Percentiles rank a stretch among this genome's conserved stretches.
phyloP scores from a whole-genome alignment of 2,888 invertebrate genomes.

The Xestia ashworthii region DNA sequence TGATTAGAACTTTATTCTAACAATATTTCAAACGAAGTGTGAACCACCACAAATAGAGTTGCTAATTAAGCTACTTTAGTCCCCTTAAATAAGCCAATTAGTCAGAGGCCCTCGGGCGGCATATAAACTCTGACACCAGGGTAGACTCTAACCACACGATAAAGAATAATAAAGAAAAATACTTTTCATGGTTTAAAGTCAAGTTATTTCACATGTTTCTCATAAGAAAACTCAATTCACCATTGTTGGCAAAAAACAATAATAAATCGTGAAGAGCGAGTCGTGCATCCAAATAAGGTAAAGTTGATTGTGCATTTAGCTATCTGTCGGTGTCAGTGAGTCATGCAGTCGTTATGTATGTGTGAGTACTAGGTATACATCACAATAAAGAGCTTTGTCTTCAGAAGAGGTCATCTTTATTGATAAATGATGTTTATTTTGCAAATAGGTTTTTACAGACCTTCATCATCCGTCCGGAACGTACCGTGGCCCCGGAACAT shows the following conservation, averaged over 20 bases:
- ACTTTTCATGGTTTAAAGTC: background rate
- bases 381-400: constrained; percentile 13
- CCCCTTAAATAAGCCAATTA: too few species aligned
- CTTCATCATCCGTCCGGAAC: too few species aligned
- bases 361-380: constrained; percentile 3
- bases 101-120: too few species aligned
- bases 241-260: background rate
- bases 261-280: constrained; percentile 40
- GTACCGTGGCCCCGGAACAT: too few species aligned
- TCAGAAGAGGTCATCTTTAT: background rate
- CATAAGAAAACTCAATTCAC: background rate
- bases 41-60: too few species aligned
- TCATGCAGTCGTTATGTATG: background rate
- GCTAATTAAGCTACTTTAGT: too few species aligned
- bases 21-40: too few species aligned
- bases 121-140: too few species aligned
- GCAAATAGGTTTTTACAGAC: too few species aligned
- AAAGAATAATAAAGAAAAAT: too few species aligned
- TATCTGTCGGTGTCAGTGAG: constrained; percentile 1
- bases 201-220: background rate
- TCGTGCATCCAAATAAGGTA: constrained; percentile 14
- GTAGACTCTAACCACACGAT: too few species aligned
- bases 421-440: background rate
- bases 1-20: too few species aligned
- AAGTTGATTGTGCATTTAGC: constrained; percentile 13